Evolutionary conservation across 1,140 invertebrate species (phyloP).

Genomic region (Grapholita molesta): DNA sequence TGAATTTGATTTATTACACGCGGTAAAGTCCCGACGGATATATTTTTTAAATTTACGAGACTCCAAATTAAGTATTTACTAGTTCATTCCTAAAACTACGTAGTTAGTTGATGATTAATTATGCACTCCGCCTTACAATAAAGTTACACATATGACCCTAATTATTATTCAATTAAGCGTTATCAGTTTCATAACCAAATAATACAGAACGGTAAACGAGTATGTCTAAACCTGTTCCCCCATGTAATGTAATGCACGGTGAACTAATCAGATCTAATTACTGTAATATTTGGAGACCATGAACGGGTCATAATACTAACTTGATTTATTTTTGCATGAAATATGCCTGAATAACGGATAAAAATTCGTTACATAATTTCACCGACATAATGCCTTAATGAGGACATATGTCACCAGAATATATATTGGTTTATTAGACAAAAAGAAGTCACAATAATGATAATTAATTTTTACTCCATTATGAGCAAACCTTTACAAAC

Average conservation of each 20-base stretch:
- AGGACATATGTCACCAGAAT: too few species aligned
- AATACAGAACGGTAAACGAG: conserved; percentile 8
- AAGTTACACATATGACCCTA: conserved; percentile 8
- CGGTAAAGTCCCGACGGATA: too few species aligned
- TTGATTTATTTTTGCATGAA: conserved; percentile 11
- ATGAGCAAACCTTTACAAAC: too few species aligned
- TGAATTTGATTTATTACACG: too few species aligned
- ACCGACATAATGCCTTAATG: background rate
- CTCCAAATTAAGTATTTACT: too few species aligned
- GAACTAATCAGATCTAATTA: conserved; percentile 15
- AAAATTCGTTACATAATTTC: background rate
- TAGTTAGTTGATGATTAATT: background rate
- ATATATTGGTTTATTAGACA: too few species aligned
- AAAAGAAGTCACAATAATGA: too few species aligned
- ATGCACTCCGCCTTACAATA: background rate
- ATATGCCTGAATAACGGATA: background rate
- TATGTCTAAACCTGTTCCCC: background rate
- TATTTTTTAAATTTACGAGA: too few species aligned
- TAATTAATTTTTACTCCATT: too few species aligned
- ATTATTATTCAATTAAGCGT: conserved; percentile 17
- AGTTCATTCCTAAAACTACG: background rate
- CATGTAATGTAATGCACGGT: background rate
- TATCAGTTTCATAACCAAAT: conserved; percentile 26
- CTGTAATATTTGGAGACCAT: background rate
- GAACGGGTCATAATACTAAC: background rate